Conservation (phyloP, 1,140 invertebrate species). For the Nephotettix cincticeps region DNA sequence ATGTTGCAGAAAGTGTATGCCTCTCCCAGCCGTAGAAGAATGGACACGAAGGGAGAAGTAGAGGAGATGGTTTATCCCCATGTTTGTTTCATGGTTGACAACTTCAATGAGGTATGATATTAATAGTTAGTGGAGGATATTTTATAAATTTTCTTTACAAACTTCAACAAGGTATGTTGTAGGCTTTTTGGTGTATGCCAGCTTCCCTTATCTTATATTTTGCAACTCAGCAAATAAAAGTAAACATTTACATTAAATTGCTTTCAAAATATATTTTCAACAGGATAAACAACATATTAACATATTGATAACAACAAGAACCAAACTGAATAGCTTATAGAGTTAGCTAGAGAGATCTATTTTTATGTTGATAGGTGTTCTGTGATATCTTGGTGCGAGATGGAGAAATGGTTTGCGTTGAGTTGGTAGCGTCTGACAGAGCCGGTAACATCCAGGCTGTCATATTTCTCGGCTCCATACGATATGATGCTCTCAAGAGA, state of each 20-base stretch:
- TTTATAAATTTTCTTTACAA: no score
- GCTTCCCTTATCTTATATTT: no score
- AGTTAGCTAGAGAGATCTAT: no score
- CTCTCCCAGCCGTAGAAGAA: slow-evolving; percentile 90
- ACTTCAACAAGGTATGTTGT: no score
- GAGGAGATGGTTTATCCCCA: slow-evolving; percentile 99
- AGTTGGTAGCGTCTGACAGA: slow-evolving; percentile 88
- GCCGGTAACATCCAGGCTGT: slow-evolving; percentile 83
- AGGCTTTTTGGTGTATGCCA: no score
- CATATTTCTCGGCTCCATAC: slow-evolving; percentile 94
- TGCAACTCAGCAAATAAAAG: no score
- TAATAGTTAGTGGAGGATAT: no score
- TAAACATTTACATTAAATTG: no score
- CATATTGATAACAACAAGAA: no score
- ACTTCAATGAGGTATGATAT: slow-evolving; percentile 89
- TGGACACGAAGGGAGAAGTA: slow-evolving; percentile 97
- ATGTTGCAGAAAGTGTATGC: slow-evolving; percentile 81
- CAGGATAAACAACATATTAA: no score
- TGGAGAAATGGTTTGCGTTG: slow-evolving; percentile 98
- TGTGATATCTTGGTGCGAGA: slow-evolving; percentile 94
- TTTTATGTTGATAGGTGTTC: slow-evolving; percentile 73
- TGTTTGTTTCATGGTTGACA: slow-evolving; percentile 98
- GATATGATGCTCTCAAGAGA: slow-evolving; percentile 94
- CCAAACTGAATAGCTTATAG: no score
- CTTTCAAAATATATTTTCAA: no score